Percentiles rank a stretch among this genome's conserved stretches.
These are phyloP conservation scores for Mus pahari DNA, from an alignment of 2,113 vertebrate species.

Conservation along the genomic window DNA sequence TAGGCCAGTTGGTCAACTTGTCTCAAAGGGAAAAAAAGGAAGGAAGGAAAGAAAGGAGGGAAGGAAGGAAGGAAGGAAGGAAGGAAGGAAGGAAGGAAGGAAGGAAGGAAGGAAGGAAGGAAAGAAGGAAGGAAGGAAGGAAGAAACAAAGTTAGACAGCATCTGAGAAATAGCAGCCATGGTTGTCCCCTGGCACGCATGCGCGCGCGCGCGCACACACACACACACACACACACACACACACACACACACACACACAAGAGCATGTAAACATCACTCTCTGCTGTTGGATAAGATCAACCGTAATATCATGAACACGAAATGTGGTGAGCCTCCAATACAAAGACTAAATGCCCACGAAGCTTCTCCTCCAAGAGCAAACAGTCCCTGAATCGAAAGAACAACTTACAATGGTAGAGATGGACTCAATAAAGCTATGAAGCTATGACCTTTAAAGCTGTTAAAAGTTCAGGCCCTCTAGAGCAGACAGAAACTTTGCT, in stretches of 20 bases:
- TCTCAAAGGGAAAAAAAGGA: background rate
- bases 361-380: background rate
- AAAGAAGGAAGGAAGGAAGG: background rate
- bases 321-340: background rate
- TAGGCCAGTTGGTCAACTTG: background rate
- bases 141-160: background rate
- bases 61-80: too few relatives aligned
- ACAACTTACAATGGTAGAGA: background rate
- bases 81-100: background rate
- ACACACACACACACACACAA: background rate
- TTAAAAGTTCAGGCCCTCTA: background rate
- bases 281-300: background rate
- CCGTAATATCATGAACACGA: background rate
- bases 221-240: background rate
- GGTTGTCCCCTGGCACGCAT: background rate
- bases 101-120: background rate
- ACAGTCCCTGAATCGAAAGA: background rate
- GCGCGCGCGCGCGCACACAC: background rate
- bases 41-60: accelerated
- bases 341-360: too few relatives aligned
- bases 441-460: background rate
- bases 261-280: background rate
- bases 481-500: background rate
- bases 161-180: background rate
- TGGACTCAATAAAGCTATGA: background rate